A percentile compares a stretch with the other conserved stretches of the same genome.
Conservation (phyloP, 2,113 vertebrate genomes). For the Prionailurus bengalensis region DNA sequence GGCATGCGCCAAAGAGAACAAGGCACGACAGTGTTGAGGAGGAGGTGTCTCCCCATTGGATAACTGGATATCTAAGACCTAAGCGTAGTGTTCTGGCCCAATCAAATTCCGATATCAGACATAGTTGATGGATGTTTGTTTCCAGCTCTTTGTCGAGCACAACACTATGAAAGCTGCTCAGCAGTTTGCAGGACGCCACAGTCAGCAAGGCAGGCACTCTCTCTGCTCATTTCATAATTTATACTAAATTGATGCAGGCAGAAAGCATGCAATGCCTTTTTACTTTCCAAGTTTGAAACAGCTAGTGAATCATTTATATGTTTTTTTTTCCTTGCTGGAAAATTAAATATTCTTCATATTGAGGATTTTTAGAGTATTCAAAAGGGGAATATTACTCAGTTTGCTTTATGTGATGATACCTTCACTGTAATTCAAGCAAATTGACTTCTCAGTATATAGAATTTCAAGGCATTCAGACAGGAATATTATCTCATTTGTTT, state of each 20-base stretch:
- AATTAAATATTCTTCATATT: slow-evolving; percentile 55
- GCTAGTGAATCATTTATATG: slow-evolving; percentile 33
- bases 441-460: slow-evolving; percentile 40
- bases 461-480: slow-evolving; percentile 54
- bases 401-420: slow-evolving; percentile 21
- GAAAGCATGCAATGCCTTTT: background rate
- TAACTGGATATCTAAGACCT: background rate
- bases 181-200: background rate
- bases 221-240: slow-evolving; percentile 42
- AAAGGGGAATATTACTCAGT: slow-evolving; percentile 25
- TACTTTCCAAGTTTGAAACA: slow-evolving; percentile 40
- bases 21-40: background rate
- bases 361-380: slow-evolving; percentile 18
- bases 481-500: slow-evolving; percentile 64
- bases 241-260: slow-evolving; percentile 2
- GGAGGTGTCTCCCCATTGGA: background rate
- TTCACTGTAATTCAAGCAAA: slow-evolving; percentile 41
- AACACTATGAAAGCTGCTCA: background rate
- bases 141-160: background rate
- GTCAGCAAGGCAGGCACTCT: background rate
- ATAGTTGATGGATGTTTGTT: background rate
- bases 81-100: background rate
- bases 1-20: background rate
- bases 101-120: background rate
- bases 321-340: slow-evolving; percentile 34